Evolutionary conservation across 2,797 vertebrate genomes (phyloP).

Genomic region (Schizothorax lantsangensis): DNA sequence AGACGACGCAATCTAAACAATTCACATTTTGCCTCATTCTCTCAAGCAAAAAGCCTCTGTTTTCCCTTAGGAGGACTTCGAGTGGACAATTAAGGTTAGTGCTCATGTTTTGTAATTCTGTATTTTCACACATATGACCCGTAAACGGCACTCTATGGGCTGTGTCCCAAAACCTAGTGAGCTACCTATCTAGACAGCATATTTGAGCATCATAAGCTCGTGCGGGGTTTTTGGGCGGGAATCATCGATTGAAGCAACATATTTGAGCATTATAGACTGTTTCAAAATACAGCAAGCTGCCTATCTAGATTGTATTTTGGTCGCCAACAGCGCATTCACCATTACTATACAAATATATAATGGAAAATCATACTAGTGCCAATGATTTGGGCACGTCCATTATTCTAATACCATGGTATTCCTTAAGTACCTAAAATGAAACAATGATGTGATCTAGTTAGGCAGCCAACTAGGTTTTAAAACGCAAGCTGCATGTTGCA

Average conservation of each 20-base stretch:
- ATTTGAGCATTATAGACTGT: neutral
- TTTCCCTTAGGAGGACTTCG: conserved; percentile 4
- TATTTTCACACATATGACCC: neutral
- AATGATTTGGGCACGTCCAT: neutral
- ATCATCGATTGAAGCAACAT: neutral
- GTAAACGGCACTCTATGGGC: neutral
- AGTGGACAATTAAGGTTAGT: conserved; percentile 23
- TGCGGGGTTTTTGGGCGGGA: neutral
- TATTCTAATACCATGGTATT: neutral
- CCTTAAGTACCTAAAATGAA: neutral
- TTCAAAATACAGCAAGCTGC: neutral
- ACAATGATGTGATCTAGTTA: neutral
- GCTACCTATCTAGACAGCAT: neutral
- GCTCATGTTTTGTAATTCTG: neutral
- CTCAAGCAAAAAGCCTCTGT: neutral
- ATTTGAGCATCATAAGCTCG: neutral
- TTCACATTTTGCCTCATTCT: neutral
- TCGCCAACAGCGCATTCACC: neutral
- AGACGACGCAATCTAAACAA: conserved; percentile 41
- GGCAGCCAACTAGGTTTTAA: neutral
- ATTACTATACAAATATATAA: too few relatives aligned
- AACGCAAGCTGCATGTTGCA: neutral
- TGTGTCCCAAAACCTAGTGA: neutral
- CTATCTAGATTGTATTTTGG: neutral
- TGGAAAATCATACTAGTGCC: neutral